Base-by-base conservation (phyloP, 2,888 invertebrate genomes). In the Chirona hameri region DNA sequence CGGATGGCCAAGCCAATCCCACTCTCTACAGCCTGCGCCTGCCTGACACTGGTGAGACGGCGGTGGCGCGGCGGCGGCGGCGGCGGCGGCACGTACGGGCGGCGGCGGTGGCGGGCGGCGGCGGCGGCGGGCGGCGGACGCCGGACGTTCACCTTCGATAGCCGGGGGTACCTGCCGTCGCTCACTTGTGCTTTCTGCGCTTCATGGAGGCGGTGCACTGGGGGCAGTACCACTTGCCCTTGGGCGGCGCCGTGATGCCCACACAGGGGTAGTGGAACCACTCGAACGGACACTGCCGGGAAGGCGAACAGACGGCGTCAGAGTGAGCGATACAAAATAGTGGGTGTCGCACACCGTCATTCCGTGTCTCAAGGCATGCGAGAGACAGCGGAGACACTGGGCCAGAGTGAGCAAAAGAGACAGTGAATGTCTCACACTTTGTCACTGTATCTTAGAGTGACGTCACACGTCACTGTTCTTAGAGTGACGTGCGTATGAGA, bases 251-350 rank as follows among this genome's bases (percentile, higher is more conserved):
- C 0, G 95, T 94, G 86, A 99, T 95, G 81, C 96, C 96, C 82
- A 99, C 99, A 88, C 99, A 99, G 12, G 95, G 95, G 90, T 98
- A 99, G 90, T 99, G 99, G 90, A 99, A 99, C 99, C 99, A 99
- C 89, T 99, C 98, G 87, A 95, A 96, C 1, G 96, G 96, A 89
- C 99, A 99, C 95, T 96, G 90, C 84, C 91, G 89, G n/a, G 18
- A 12, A 29, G 29, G 3, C 39, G 7, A 7, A 39, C 4, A 39
- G 39, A 39, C 39, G 39, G 39, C 39, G 39, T 39, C 39, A 39
- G 39, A 7, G 39, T n/a, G n/a, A n/a, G n/a, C n/a, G n/a, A n/a
- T n/a, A n/a, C n/a, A n/a, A n/a, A n/a, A n/a, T n/a, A n/a, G n/a
- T 39, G 39, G 39, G 39, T 39, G 39, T 39, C 39, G 2, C 39